Evolutionary conservation across 2,113 vertebrate genomes (phyloP).

Genomic region (Sturnira hondurensis): DNA sequence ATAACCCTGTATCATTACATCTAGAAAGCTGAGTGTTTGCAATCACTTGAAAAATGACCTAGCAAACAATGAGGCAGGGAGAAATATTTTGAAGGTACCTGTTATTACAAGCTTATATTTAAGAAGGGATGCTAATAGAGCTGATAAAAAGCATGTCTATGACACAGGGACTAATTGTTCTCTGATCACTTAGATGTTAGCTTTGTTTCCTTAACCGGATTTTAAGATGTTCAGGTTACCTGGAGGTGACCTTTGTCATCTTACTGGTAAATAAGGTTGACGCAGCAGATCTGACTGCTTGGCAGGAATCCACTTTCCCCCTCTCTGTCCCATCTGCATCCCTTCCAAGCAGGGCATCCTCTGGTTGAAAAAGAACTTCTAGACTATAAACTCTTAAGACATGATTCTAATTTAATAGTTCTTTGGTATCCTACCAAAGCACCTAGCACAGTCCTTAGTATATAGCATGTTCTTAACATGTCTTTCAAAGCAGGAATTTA

Average conservation of each 20-base stretch:
- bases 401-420: neutral
- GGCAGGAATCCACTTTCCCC: neutral
- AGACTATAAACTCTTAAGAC: neutral
- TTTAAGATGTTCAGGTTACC: neutral
- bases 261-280: neutral
- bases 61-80: neutral
- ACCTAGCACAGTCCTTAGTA: neutral
- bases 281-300: neutral
- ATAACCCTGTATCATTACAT: neutral
- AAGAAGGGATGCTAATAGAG: neutral
- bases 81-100: neutral
- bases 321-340: neutral
- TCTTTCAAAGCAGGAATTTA: constrained; percentile 3
- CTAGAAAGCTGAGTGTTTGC: constrained; percentile 10
- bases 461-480: neutral
- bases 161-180: neutral
- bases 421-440: neutral
- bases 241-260: neutral
- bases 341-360: neutral
- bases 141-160: neutral
- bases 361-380: neutral
- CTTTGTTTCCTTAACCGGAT: neutral
- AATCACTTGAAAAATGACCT: neutral
- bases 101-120: constrained; percentile 5
- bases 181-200: neutral